Evolutionary conservation across 37 sponge, comb jelly and placozoan species (phyloP).

Genomic region (Beroe ovata): DNA sequence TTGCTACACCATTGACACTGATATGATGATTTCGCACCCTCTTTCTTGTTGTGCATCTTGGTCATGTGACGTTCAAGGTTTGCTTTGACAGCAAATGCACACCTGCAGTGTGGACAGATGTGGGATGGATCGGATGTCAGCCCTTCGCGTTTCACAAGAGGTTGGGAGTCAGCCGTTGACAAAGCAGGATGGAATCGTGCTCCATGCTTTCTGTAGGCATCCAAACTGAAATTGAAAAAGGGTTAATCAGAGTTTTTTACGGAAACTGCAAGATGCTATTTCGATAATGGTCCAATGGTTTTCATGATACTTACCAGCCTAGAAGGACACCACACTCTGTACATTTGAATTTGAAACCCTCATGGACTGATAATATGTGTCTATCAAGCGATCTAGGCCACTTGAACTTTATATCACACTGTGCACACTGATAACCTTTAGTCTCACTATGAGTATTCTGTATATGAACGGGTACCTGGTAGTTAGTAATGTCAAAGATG

Average conservation of each 20-base stretch:
- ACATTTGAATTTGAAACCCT: constrained; percentile 45
- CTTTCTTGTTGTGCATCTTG: constrained; percentile 17
- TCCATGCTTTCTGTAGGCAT: constrained; percentile 62
- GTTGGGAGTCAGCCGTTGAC: background rate
- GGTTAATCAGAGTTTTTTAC: no score
- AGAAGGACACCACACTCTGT: constrained; percentile 47
- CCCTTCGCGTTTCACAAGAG: background rate
- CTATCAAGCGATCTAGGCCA: constrained; percentile 32
- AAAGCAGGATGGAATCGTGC: constrained; percentile 44
- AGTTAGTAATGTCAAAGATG: no score
- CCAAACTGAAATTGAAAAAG: constrained; percentile 6
- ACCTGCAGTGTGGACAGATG: background rate
- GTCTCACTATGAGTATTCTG: constrained; percentile 31
- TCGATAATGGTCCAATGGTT: background rate
- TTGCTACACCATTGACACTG: constrained; percentile 41
- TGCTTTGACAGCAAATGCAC: background rate
- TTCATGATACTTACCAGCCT: constrained; percentile 44
- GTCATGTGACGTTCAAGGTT: constrained; percentile 26
- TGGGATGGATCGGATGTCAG: background rate
- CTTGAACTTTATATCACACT: constrained; percentile 59
- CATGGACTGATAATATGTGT: constrained; percentile 17
- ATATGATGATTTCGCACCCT: background rate
- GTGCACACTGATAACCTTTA: constrained; percentile 19
- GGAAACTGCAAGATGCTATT: no score
- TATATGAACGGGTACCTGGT: constrained; percentile 26